A percentile compares a stretch with the other conserved stretches of the same genome.
Conservation (phyloP, 2,888 invertebrate genomes). For the Doris montereyensis region DNA sequence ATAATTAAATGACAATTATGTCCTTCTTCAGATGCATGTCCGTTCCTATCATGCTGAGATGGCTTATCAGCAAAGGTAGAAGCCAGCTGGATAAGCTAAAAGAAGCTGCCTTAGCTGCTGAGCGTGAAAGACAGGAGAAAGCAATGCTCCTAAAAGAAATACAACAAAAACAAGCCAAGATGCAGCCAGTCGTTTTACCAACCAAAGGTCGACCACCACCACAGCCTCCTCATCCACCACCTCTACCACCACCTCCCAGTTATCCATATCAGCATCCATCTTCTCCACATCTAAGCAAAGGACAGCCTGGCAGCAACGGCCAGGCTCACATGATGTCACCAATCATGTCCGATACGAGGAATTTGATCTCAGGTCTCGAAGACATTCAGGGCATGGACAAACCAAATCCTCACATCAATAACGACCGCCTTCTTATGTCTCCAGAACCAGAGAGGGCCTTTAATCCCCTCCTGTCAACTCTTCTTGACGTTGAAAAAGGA, state of each 20-base stretch:
- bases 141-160: slow-evolving; percentile 37
- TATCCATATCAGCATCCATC: slow-evolving; percentile 45
- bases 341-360: slow-evolving; percentile 9
- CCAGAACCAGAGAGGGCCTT: slow-evolving; percentile 49
- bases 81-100: slow-evolving; percentile 56
- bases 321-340: slow-evolving; percentile 12
- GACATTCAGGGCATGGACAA: slow-evolving; percentile 12
- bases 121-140: slow-evolving; percentile 38
- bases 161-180: slow-evolving; percentile 40
- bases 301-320: slow-evolving; percentile 39
- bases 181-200: slow-evolving; percentile 41
- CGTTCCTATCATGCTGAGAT: slow-evolving; percentile 91
- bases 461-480: slow-evolving; percentile 67
- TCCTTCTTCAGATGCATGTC: slow-evolving; percentile 80
- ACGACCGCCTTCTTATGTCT: slow-evolving; percentile 15
- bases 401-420: slow-evolving; percentile 2
- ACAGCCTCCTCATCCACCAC: slow-evolving; percentile 45
- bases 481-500: slow-evolving; percentile 61
- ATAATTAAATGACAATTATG: neutral
- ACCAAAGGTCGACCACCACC: slow-evolving; percentile 47
- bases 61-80: slow-evolving; percentile 81
- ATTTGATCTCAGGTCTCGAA: slow-evolving; percentile 14
- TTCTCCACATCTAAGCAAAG: slow-evolving; percentile 44
- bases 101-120: slow-evolving; percentile 43
- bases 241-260: slow-evolving; percentile 49